phyloP scores from a whole-genome alignment of 2,888 invertebrate species.

The Hyles lineata region DNA sequence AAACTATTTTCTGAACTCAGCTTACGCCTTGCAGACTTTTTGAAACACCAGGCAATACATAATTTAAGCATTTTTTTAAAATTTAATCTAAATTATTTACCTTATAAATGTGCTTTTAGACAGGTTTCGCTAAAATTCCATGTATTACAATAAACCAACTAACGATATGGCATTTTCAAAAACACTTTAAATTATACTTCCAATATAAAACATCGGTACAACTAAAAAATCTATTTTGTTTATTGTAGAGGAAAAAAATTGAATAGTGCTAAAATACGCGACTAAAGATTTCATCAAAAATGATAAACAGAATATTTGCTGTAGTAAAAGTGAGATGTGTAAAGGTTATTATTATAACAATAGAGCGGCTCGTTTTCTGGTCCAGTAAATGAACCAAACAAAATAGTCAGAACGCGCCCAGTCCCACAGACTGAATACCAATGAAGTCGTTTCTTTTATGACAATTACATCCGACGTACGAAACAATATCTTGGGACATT shows the following conservation, averaged over 20 bases:
- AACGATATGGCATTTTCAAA: no score
- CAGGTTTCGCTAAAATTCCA: no score
- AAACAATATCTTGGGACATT: slow-evolving; percentile 16
- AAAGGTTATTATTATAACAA: slow-evolving; percentile 19
- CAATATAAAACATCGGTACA: no score
- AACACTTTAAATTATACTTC: no score
- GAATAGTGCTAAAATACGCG: background rate
- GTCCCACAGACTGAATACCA: slow-evolving; percentile 18
- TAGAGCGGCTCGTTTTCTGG: slow-evolving; percentile 14
- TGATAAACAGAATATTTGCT: slow-evolving; percentile 3
- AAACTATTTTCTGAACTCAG: background rate
- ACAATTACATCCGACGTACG: slow-evolving; percentile 14
- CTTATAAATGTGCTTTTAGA: no score
- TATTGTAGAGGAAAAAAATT: background rate
- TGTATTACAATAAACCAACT: no score
- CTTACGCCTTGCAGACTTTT: background rate
- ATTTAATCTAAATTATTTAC: no score
- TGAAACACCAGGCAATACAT: background rate
- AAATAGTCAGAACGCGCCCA: slow-evolving; percentile 2
- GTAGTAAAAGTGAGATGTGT: slow-evolving; percentile 1
- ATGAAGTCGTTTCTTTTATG: slow-evolving; percentile 20
- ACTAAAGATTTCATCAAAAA: slow-evolving; percentile 16
- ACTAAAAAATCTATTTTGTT: no score
- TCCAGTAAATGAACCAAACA: slow-evolving; percentile 16
- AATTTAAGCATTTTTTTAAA: no score